Percentiles rank a stretch among this genome's conserved stretches.
These are phyloP conservation scores for Colius striatus DNA, from an alignment of 2,113 vertebrate species.

Conservation along the genomic window DNA sequence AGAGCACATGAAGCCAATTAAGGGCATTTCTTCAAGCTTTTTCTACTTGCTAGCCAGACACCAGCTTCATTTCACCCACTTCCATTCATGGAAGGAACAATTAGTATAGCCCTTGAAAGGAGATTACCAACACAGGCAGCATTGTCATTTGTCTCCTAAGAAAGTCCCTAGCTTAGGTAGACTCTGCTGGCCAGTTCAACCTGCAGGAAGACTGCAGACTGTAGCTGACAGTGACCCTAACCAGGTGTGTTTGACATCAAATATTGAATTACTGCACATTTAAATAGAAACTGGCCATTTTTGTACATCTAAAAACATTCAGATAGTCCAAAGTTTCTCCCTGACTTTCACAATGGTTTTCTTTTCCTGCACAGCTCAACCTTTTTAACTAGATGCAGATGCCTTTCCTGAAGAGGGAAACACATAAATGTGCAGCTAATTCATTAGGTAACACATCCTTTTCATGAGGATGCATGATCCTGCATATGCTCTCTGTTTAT, in stretches of 20 bases:
- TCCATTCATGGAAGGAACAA: background rate
- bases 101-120: background rate
- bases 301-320: background rate
- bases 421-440: background rate
- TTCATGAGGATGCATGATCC: background rate
- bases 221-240: background rate
- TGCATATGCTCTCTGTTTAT: background rate
- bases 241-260: background rate
- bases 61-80: background rate
- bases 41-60: background rate
- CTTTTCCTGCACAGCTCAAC: accelerated
- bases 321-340: background rate
- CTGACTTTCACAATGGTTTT: background rate
- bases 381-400: background rate
- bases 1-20: background rate
- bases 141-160: background rate
- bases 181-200: background rate
- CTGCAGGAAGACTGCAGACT: background rate
- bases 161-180: background rate
- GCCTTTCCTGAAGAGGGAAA: background rate
- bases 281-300: background rate
- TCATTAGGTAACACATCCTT: background rate
- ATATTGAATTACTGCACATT: background rate
- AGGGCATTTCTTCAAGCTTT: background rate
- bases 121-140: background rate